phyloP scores from a whole-genome alignment of 2,797 vertebrate species.

The Sebastes melanostomus region DNA sequence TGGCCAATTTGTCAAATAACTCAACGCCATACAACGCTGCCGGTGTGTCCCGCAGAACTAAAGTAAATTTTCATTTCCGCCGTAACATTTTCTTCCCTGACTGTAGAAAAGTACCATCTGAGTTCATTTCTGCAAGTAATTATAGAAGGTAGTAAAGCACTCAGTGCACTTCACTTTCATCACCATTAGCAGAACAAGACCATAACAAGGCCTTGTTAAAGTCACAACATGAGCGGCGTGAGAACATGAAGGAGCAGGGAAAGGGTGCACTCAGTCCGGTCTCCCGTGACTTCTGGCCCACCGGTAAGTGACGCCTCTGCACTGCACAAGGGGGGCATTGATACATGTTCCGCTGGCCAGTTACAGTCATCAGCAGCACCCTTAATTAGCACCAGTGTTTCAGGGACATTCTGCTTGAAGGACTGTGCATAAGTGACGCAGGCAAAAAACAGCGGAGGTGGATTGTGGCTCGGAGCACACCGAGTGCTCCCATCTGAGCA shows the following conservation, averaged over 20 bases:
- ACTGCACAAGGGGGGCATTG: slow-evolving; percentile 43
- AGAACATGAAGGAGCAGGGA: slow-evolving; percentile 45
- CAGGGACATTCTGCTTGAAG: slow-evolving; percentile 27
- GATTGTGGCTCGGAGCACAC: slow-evolving; percentile 30
- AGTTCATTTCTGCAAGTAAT: slow-evolving; percentile 33
- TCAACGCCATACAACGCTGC: background rate
- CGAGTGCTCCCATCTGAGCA: slow-evolving; percentile 57
- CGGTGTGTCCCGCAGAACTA: background rate
- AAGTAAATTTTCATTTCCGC: background rate
- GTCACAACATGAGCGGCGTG: slow-evolving; percentile 47
- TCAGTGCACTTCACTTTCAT: slow-evolving; percentile 18
- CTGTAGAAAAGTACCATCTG: slow-evolving; percentile 4
- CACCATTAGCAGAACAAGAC: slow-evolving; percentile 32
- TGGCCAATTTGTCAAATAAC: background rate
- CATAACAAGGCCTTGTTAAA: slow-evolving; percentile 42
- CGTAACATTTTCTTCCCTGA: background rate
- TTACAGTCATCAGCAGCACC: slow-evolving; percentile 28
- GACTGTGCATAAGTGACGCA: slow-evolving; percentile 28
- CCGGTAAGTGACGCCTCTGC: slow-evolving; percentile 39
- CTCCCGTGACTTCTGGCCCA: slow-evolving; percentile 46
- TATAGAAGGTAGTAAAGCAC: slow-evolving; percentile 18
- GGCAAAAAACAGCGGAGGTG: slow-evolving; percentile 28
- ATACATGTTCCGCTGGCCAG: slow-evolving; percentile 14
- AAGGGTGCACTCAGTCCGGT: slow-evolving; percentile 19
- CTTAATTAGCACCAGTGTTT: slow-evolving; percentile 60